These are phyloP conservation scores for Rhinolophus ferrumequinum DNA, from an alignment of 2,113 vertebrate genomes.

Conservation along the genomic window DNA sequence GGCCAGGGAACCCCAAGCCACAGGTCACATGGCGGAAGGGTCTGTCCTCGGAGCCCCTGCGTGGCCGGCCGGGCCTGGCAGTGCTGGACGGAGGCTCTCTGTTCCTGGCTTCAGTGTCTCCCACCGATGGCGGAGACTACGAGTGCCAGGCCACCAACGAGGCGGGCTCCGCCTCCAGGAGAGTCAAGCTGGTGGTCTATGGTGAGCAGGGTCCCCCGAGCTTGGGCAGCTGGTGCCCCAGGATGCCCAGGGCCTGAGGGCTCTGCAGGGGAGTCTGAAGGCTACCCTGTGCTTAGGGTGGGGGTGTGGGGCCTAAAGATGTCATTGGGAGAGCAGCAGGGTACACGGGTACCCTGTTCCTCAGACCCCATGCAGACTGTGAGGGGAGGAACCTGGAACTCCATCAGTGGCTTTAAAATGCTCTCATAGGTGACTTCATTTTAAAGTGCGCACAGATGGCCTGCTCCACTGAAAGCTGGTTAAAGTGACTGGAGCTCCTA, in stretches of 20 bases:
- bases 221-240: background rate
- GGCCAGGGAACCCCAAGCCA: conserved; percentile 89
- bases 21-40: conserved; percentile 90
- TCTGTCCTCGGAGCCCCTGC: conserved; percentile 84
- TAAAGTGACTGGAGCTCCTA: fast-evolving
- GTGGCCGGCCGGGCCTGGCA: conserved; percentile 81
- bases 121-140: conserved; percentile 89
- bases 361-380: background rate
- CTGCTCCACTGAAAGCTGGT: fast-evolving
- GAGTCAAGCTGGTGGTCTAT: conserved; percentile 88
- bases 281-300: background rate
- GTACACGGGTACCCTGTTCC: background rate
- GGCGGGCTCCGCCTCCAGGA: conserved; percentile 88
- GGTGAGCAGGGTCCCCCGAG: conserved; percentile 81
- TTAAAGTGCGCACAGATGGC: background rate
- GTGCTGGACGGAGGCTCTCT: conserved; percentile 87
- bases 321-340: background rate
- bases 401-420: background rate
- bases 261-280: background rate
- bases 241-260: too few species aligned
- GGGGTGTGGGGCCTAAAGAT: background rate
- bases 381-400: background rate
- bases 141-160: conserved; percentile 92
- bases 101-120: conserved; percentile 86
- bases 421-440: background rate